A percentile compares a stretch with the other conserved stretches of the same genome.
These are phyloP conservation scores for Alexandromys fortis DNA, from an alignment of 2,113 vertebrate species.

Conservation along the genomic window DNA sequence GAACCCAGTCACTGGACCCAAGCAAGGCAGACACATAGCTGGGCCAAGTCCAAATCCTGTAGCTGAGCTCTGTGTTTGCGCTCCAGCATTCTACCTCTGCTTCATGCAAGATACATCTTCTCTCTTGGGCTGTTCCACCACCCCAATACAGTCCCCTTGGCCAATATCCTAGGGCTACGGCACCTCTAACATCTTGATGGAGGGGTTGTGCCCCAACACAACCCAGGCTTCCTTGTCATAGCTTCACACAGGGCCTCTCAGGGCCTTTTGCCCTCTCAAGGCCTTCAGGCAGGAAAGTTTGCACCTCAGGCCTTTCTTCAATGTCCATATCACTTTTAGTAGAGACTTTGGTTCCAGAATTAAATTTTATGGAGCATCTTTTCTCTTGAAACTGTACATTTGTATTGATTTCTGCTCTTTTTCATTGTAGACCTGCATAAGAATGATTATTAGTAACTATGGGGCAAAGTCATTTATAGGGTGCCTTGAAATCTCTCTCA, in stretches of 20 bases:
- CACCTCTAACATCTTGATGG: neutral
- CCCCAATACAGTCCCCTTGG: neutral
- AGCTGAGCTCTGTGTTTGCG: neutral
- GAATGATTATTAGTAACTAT: neutral
- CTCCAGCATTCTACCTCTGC: neutral
- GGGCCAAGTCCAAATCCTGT: neutral
- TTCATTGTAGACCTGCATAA: neutral
- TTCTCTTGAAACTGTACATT: neutral
- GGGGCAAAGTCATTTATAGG: neutral
- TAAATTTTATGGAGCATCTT: neutral
- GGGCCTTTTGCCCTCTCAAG: neutral
- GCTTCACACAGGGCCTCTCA: neutral
- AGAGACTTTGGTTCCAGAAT: neutral
- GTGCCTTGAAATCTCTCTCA: neutral
- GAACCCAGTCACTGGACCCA: neutral
- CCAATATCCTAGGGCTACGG: neutral
- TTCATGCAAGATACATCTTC: neutral
- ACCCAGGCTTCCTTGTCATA: too few species aligned
- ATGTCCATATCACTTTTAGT: neutral
- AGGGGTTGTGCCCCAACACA: neutral
- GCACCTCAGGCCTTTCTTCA: neutral
- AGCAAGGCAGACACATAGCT: neutral
- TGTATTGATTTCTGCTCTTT: neutral
- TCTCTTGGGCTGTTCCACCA: neutral
- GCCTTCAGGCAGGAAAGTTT: neutral